Evolutionary conservation across 2,113 vertebrate genomes (phyloP), one percentile per base, ranked within the genome.

Genomic region (Apodemus speciosus): DNA sequence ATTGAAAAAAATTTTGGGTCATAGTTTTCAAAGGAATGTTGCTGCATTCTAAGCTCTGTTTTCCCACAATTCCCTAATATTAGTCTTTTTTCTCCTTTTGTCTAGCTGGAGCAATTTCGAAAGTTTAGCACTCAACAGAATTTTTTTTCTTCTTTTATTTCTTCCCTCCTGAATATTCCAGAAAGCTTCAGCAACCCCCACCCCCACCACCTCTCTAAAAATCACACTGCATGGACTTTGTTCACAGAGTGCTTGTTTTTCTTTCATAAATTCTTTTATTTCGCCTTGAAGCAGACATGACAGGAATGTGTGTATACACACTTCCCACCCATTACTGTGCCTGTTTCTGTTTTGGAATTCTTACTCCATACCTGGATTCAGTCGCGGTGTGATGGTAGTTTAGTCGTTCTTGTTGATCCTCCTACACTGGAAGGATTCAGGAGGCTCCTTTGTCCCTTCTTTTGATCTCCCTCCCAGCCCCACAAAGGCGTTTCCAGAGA

Each of bases 321-420:
- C 10, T 68, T 9, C 92, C 21, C 15, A 60, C 49, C 62, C 58
- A 1, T 32, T 5, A 83, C 40, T 4, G 60, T 20, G 1, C 14
- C 27, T 40, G 64, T 16, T 72, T 81, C 18, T 46, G n/a, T 64
- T 38, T 76, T 7, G 51, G 58, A 5, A 71, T 43, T 72, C 23
- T 84, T 40, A 60, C 76, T 89, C 43, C 53, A 40, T 2, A 38
- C 18, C 32, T 46, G 83, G 2, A 53, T 13, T 88, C 66, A 46
- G 2, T n/a, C n/a, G 51, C 2, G 0, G 40, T 11, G 3, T 1
- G 81, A 38, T 25, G 7, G 1, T 58, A 56, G 6, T 53, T 9
- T 23, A 23, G 1, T 13, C 11, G 4, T 10, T 76, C 46, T 75
- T 8, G 21, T 3, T 85, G 35, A n/a, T 30, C 9, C 9, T 38